Evolutionary conservation across 1,140 invertebrate species (phyloP), one percentile per base, ranked within the genome.

Genomic region (Zeugodacus cucurbitae): DNA sequence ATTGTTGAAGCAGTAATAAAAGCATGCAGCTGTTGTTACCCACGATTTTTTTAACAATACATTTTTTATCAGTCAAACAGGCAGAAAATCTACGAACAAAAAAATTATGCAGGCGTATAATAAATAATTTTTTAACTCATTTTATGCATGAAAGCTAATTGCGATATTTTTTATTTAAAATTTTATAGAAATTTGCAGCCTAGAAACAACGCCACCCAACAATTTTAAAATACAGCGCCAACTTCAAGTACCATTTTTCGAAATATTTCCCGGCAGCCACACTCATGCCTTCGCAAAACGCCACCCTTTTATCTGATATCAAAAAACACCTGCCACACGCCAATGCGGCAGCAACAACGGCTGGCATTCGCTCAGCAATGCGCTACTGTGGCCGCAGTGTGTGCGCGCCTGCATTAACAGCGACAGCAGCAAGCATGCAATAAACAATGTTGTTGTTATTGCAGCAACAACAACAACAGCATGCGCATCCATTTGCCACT

Each of bases 301-400:
- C 22, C 44, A 48, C 74, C 44, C 22, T 82, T 48, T 82, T 82
- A 29, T 44, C 74, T 8, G 74, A 82, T 82, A 82, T 82, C 41
- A 82, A 48, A 48, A 82, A 82, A 48, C 74, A 82, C 74, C 74
- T 82, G 74, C 74, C 74, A 48, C 74, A 26, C 41, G 37, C 74
- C 74, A 82, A 82, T 48, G 41, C 22, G 34, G n/a, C n/a, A 48
- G n/a, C 34, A 74, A 37, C 74, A 48, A 26, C 37, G 29, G 41
- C 37, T 4, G 22, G 74, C 41, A 44, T 82, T 41, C 37, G 34
- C 34, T 20, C 67, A 74, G 22, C 67, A 74, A 74, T 74, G 74
- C 44, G 74, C 74, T 82, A 82, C 74, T 82, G 74, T 82, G 74
- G n/a, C 5, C 74, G 48, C 17, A 34, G 37, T 26, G 41, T 26